Conservation (phyloP, 1,140 invertebrate genomes). For the Gryllus bimaculatus region DNA sequence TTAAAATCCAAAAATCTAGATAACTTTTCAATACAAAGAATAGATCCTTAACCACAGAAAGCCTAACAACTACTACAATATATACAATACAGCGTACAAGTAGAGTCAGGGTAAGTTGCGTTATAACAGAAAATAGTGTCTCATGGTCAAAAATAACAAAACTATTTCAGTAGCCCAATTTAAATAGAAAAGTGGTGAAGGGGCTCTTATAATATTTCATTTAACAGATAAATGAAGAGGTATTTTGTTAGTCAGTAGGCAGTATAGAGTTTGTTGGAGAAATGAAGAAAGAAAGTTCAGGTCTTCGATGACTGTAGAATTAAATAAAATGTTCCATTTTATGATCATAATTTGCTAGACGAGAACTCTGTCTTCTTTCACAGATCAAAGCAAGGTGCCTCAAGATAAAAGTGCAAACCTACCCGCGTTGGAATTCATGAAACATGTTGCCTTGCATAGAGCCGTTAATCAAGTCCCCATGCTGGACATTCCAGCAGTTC, state of each 20-base stretch:
- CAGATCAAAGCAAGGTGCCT: constrained; percentile 14
- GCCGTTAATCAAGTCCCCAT: constrained; percentile 2
- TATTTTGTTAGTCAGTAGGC: too few species aligned
- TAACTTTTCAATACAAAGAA: constrained; percentile 8
- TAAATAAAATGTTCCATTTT: constrained; percentile 5
- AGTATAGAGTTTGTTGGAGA: background rate
- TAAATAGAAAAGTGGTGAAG: background rate
- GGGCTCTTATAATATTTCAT: background rate
- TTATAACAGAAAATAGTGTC: background rate
- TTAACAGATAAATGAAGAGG: too few species aligned
- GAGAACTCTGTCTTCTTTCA: background rate
- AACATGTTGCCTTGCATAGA: constrained; percentile 7
- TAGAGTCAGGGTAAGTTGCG: constrained; percentile 2
- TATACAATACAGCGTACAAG: background rate
- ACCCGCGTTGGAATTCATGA: constrained; percentile 16
- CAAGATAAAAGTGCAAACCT: constrained; percentile 10
- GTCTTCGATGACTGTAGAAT: background rate
- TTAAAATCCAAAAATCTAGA: background rate
- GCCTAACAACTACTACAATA: constrained; percentile 9
- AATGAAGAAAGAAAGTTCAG: too few species aligned
- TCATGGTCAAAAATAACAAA: background rate
- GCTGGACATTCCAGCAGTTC: background rate
- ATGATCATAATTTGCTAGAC: constrained; percentile 11
- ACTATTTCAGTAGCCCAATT: background rate
- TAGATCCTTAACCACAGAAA: constrained; percentile 8